Evolutionary conservation across 1,140 invertebrate genomes (phyloP).

Genomic region (Brachionus koreanus): DNA sequence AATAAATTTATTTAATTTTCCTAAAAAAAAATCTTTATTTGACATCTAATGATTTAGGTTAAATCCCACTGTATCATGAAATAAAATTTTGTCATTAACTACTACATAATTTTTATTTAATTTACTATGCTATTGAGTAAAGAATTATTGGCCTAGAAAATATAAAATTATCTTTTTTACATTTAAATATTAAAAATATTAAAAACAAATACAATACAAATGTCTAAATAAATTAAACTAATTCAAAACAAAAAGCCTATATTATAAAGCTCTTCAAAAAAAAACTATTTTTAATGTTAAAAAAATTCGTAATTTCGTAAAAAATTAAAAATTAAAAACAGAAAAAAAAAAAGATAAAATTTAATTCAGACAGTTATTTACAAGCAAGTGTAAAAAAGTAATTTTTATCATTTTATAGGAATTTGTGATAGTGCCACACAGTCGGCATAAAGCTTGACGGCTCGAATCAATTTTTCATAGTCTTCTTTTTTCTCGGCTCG

Average conservation of each 20-base stretch:
- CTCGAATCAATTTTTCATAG: constrained; percentile 30
- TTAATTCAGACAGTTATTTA: not conserved
- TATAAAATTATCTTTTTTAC: not conserved
- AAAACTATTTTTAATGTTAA: not conserved
- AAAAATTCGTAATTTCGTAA: not conserved
- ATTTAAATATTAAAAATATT: not conserved
- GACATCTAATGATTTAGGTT: too few relatives aligned
- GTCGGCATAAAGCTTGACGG: constrained; percentile 1
- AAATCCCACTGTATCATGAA: too few relatives aligned
- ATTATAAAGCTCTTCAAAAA: not conserved
- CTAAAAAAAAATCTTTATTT: too few relatives aligned
- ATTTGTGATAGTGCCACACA: constrained; percentile 19
- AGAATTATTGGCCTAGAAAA: too few relatives aligned
- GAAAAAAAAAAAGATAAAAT: too few relatives aligned
- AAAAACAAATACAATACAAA: not conserved
- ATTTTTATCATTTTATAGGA: constrained; percentile 13
- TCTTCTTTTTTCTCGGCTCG: constrained; percentile 12
- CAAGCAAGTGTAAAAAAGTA: not conserved
- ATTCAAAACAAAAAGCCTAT: not conserved
- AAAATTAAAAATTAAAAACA: not conserved
- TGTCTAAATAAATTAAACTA: not conserved
- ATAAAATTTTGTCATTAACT: too few relatives aligned
- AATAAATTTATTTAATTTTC: too few relatives aligned
- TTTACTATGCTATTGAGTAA: too few relatives aligned
- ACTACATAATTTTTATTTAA: too few relatives aligned